Base-by-base conservation (phyloP, 2,888 invertebrate genomes). In the Chrysodeixis includens region DNA sequence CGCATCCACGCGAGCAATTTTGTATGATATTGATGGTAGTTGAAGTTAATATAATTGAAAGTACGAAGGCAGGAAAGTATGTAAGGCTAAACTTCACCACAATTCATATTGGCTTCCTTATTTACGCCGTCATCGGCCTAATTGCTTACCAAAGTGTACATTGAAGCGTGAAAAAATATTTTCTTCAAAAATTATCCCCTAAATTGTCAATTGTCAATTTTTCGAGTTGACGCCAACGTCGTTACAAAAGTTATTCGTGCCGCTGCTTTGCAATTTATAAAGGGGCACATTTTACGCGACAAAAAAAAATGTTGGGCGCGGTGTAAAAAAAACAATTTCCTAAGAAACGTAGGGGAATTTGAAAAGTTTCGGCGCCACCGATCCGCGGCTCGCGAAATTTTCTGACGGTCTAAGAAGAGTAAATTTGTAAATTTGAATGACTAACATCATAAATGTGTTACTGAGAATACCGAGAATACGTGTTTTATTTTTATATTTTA, bases 191-290 rank as follows among this genome's bases (percentile, higher is more conserved):
- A 79, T 69, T 71, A 74, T 79, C 55, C 72, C 40, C 74, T 77
- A 85, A 86, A 82, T 86, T 86, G 86, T 81, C 85, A 86, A 86
- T 86, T 84, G 84, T 56, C 86, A 83, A 86, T 86, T 86, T 84
- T 76, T 78, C 74, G 71, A 69, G 62, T 74, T 78, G 81, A 82
- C 82, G 75, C 77, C 79, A 82, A 82, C 80, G 58, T 81, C 78
- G 82, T 84, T 86, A 84, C 83, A 83, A 82, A 86, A 86, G 83
- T 86, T 86, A 83, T 76, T 76, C 83, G 70, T 77, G 77, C 82
- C 79, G 79, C 75, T 81, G 81, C 79, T 71, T 74, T 79, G 81
- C 78, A 83, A 86, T 86, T 85, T 86, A 84, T 83, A 85, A 85
- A 81, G 81, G 79, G 83, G 75, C 78, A 79, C 76, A 79, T 76